Base-by-base conservation (phyloP, 92 coral and sea anemone species). In the Paramuricea clavata region DNA sequence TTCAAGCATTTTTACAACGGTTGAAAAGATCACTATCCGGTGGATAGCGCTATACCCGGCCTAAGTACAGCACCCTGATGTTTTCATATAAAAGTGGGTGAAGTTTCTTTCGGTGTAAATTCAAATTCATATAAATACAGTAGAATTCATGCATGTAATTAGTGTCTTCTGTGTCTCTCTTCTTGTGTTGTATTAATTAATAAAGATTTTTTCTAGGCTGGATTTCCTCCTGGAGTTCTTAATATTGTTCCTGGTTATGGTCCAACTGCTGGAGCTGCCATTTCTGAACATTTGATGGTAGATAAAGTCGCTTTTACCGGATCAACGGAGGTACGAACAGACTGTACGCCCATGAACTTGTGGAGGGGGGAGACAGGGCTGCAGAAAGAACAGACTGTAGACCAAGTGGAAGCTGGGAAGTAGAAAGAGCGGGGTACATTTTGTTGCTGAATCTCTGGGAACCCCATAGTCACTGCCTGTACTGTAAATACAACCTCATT, bases 291-390 rank as follows among this genome's bases (percentile, higher is more conserved):
- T 92, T 91, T 94, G 95, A 91, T 88, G 39, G 83, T 96, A 47
- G 98, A 94, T 72, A 94, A 96, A 70, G 88, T 96, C 31, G 94
- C 99, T n/a, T 96, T 96, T 30, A 95, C 98, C 2, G 98, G 98
- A 12, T 94, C 98, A 49, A 94, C 95, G 49, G 98, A 94, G 98
- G 98, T 95, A 65, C 67, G 9, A 9, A 36, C 42, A 19, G 4
- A 22, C 0, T 34, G 22, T 19, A 61, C 52, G 36, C 6, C 35
- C 25, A 19, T 56, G 35, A n/a, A 3, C 19, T 79, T 30, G 21
- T 30, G 52, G 81, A 11, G 13, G 47, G 30, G 31, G 79, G 44
- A n/a, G 49, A n/a, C 16, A 44, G 25, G 74, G 36, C 12, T 47
- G 26, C 5, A 47, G 8, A 36, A 2, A 36, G 3, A 36, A 8